A percentile compares a stretch with the other conserved stretches of the same genome.
These are phyloP conservation scores for Deroplatys truncata DNA, from an alignment of 2,888 invertebrate species.

Conservation along the genomic window DNA sequence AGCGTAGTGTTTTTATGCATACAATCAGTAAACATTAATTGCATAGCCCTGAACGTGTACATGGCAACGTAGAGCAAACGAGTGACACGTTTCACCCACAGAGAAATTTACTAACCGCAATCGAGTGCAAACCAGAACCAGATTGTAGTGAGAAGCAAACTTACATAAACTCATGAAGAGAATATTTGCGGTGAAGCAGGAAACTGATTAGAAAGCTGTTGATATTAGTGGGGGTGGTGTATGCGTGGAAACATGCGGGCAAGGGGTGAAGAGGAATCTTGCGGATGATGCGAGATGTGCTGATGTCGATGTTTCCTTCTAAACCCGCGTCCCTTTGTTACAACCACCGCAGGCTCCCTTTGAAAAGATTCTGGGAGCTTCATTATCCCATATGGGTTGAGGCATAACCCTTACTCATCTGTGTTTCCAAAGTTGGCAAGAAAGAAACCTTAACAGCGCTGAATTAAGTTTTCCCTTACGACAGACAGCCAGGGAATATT, in stretches of 20 bases:
- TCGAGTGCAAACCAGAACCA: not conserved
- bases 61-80: not conserved
- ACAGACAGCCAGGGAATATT: not conserved
- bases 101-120: not conserved
- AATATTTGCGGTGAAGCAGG: not conserved
- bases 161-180: not conserved
- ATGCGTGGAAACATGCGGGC: not conserved
- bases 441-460: not conserved
- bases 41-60: not conserved
- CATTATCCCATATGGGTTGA: slow-evolving; percentile 2
- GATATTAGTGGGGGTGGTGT: not conserved
- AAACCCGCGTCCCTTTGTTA: not conserved
- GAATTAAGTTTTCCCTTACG: not conserved
- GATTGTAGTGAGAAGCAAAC: not conserved
- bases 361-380: not conserved
- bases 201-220: not conserved
- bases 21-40: too few relatives aligned
- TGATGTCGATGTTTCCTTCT: not conserved
- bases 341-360: not conserved
- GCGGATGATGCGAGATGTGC: not conserved
- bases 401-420: not conserved
- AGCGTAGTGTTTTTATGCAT: too few relatives aligned
- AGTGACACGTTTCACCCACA: not conserved
- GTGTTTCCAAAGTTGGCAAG: not conserved
- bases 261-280: not conserved